Base-by-base conservation (phyloP, 2,113 vertebrate genomes). In the Larimichthys polyactis region DNA sequence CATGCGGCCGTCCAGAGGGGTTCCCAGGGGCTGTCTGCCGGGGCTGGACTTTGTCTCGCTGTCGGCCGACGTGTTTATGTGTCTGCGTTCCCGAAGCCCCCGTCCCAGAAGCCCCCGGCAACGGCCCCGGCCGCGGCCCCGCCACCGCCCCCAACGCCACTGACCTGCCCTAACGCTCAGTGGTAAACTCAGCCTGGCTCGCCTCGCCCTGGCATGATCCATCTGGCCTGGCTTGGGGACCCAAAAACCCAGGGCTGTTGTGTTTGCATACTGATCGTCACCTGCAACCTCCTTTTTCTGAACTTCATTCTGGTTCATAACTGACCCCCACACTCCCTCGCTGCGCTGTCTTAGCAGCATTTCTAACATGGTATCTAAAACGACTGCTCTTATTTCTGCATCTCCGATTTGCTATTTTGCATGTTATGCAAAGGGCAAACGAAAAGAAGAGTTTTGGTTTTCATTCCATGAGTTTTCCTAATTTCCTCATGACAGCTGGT, bases 21-120 rank as follows among this genome's bases (percentile, higher is more conserved):
- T 92, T 54, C 94, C 92, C 84, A 93, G 93, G 91, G 94, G 95
- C 87, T 95, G 95, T 92, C 93, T 96, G 90, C 93, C 95, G 90
- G 93, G 93, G 85, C 93, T 95, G 90, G 94, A 94, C 92, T 94
- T 94, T 91, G 92, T 94, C 88, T 95, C 94, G 74, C 90, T 94
- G 89, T 95, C 95, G 27, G 87, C 94, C 36, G 94, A 93, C 1
- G 92, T 94, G 86, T 96, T 95, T 94, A 89, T 95, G 86, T 96
- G 95, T 85, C 94, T 96, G 75, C 93, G 94, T 17, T 89, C 94
- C 91, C 90, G 91, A 89, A 95, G 94, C 88, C 94, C 94, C 72
- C 79, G 91, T 76, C 90, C 90, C 74, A 79, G 89, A 51, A 91
- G 92, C 87, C 94, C 93, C 94, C 89, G 93, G 91, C 95, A 87